Evolutionary conservation across 2,797 vertebrate species (phyloP).

Genomic region (Paratrypauchen microcephalus): DNA sequence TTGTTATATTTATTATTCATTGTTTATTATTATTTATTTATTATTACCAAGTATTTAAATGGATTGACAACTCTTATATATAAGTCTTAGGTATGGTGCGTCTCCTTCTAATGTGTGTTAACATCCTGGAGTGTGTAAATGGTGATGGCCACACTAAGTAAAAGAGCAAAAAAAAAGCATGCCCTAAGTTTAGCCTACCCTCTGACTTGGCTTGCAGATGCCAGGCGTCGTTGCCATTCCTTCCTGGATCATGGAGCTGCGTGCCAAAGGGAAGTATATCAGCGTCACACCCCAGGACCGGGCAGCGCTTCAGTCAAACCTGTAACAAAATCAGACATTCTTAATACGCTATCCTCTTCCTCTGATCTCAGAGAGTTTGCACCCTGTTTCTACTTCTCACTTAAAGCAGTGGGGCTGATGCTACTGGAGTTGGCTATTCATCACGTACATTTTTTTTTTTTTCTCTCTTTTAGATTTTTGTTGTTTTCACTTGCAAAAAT

Average conservation of each 20-base stretch:
- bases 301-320: slow-evolving; percentile 27
- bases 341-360: neutral
- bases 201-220: slow-evolving; percentile 58
- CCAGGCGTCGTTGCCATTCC: slow-evolving; percentile 69
- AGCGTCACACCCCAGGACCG: slow-evolving; percentile 26
- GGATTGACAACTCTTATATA: no score
- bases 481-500: neutral
- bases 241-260: slow-evolving; percentile 45
- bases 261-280: slow-evolving; percentile 45
- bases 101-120: slow-evolving; percentile 46
- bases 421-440: neutral
- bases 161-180: slow-evolving; percentile 46
- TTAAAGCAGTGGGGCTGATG: neutral
- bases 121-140: slow-evolving; percentile 43
- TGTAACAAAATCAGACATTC: slow-evolving; percentile 39
- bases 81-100: no score
- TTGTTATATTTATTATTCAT: no score
- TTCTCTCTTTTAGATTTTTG: neutral
- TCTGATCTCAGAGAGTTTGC: neutral
- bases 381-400: neutral
- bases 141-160: slow-evolving; percentile 40
- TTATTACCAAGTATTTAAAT: no score
- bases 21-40: no score
- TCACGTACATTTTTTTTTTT: neutral
- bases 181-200: slow-evolving; percentile 76